Evolutionary conservation across 2,113 vertebrate genomes (phyloP).

Genomic region (Hippoglossus stenolepis): DNA sequence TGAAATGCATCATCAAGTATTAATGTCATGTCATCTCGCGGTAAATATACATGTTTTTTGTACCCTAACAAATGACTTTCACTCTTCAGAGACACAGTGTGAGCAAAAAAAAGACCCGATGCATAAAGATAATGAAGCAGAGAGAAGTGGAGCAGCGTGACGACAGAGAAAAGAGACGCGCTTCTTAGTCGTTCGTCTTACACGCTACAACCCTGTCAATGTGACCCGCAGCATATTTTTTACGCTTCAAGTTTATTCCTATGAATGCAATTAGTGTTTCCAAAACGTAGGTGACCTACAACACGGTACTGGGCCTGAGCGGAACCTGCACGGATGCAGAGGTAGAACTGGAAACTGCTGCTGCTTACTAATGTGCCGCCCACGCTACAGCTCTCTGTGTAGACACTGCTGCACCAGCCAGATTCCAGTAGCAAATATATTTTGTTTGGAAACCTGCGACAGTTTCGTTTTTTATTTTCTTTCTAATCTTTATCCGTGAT

Average conservation of each 20-base stretch:
- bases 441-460: background rate
- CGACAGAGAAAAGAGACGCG: background rate
- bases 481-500: too few relatives aligned
- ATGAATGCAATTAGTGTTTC: background rate
- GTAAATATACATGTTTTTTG: background rate
- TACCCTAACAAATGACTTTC: background rate
- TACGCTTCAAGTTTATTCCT: background rate
- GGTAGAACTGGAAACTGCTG: background rate
- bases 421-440: background rate
- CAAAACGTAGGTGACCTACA: background rate
- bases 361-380: background rate
- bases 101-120: background rate
- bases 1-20: slow-evolving; percentile 2
- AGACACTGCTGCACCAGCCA: background rate
- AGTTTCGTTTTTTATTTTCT: too few relatives aligned
- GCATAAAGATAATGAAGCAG: background rate
- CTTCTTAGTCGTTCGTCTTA: background rate
- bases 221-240: background rate
- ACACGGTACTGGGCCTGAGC: background rate
- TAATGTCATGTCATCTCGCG: background rate
- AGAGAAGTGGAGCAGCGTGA: background rate
- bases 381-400: background rate
- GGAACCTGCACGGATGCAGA: background rate
- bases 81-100: background rate
- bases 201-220: background rate